Evolutionary conservation across 30 jellyfish, hydroid and myxozoan genomes (phyloP), one percentile per base, ranked within the genome.

Genomic region (Aurelia aurita complex sp. Pacific): DNA sequence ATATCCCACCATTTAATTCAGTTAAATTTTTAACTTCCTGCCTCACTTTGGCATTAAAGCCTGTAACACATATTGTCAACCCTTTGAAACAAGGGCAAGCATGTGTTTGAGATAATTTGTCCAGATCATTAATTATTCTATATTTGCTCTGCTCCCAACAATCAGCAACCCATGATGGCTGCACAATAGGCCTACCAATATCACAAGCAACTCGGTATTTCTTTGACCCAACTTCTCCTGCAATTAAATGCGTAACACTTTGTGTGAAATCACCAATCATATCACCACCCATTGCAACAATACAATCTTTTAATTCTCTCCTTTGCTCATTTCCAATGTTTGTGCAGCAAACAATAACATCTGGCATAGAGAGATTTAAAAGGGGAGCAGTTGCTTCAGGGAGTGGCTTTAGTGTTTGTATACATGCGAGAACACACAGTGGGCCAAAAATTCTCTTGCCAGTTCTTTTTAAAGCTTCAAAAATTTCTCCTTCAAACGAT

Each of bases 201-300:
- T 74, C 75, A 60, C 92, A 77, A n/a, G 99, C 98, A 23, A 87
- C 97, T 53, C 57, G 74, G 67, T 96, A 96, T 51, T 96, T 96
- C 73, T 91, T 82, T 4, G 99, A 96, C 32, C 99, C 99, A 38
- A 96, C 98, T 85, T 91, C 99, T 15, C 92, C 92, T 15, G 99
- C 97, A 50, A 96, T 74, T 54, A 96, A 71, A 77, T 96, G 99
- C 1, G 99, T 96, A 23, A 96, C 99, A 62, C 85, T 68, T 61
- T 84, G 83, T 4, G 98, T 91, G 61, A 96, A 88, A 76, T 87
- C 96, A 2, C 71, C 70, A 2, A 94, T 72, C 82, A 96, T 74
- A 38, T 55, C 77, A 2, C 99, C 99, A 18, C 99, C 99, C 99
- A 94, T 94, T 33, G 67, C 55, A 1, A 67, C 62, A 29, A 94